These are phyloP conservation scores for Rhyacophila evoluta DNA, from an alignment of 2,888 invertebrate species.

Conservation along the genomic window DNA sequence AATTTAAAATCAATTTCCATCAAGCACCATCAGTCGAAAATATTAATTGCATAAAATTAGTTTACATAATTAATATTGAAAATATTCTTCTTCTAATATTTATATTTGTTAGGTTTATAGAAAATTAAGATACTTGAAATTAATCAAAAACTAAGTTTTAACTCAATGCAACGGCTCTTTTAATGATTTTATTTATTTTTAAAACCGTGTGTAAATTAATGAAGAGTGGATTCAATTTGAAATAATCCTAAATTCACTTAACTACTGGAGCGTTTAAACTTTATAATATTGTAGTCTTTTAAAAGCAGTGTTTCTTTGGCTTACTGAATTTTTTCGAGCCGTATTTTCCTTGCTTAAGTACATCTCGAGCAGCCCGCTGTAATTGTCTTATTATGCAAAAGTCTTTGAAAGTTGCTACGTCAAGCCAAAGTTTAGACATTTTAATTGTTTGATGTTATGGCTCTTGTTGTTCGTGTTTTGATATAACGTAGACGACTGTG, in stretches of 20 bases:
- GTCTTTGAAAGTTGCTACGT: constrained; percentile 47
- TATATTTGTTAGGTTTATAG: neutral
- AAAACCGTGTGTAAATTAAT: neutral
- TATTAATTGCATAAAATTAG: no score
- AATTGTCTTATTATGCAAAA: constrained; percentile 54
- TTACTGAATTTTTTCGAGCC: neutral
- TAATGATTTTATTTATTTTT: no score
- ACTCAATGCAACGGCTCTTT: no score
- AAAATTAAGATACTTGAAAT: neutral
- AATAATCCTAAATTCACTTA: neutral
- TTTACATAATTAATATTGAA: neutral
- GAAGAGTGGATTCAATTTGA: neutral
- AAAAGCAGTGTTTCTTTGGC: neutral
- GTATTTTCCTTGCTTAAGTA: neutral
- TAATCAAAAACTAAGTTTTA: neutral
- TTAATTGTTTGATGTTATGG: constrained; percentile 52
- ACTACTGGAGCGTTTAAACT: constrained; percentile 23
- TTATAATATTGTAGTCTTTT: neutral
- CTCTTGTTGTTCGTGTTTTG: constrained; percentile 46
- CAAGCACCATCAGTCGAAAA: no score
- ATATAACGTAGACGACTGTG: constrained; percentile 30
- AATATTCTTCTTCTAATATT: neutral
- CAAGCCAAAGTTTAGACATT: constrained; percentile 51
- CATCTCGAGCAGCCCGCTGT: constrained; percentile 33
- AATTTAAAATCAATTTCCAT: no score